A percentile compares a stretch with the other conserved stretches of the same genome.
Conservation (phyloP, 2,797 vertebrate genomes). For the Sebastes iracundus region DNA sequence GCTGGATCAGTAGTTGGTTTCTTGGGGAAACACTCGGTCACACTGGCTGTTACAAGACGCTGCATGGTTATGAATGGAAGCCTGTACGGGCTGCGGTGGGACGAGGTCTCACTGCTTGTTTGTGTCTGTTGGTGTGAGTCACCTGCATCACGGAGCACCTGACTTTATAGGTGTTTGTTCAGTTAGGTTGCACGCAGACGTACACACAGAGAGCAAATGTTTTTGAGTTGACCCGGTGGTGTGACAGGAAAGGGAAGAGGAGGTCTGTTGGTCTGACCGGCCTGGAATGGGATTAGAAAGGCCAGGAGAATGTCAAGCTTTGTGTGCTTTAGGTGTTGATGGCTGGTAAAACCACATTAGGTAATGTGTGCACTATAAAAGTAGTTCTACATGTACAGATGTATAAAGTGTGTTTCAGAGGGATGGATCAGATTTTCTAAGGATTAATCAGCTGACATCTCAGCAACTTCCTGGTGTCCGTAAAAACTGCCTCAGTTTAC, state of each 20-base stretch:
- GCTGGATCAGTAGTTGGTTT: conserved; percentile 11
- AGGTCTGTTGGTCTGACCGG: conserved; percentile 56
- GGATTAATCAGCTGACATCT: no score
- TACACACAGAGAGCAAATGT: conserved; percentile 16
- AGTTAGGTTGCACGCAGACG: conserved; percentile 5
- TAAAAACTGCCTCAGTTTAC: no score
- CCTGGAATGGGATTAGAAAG: conserved; percentile 69
- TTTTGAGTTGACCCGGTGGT: conserved; percentile 42
- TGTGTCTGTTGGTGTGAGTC: conserved; percentile 40
- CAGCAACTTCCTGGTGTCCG: no score
- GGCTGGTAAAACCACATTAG: conserved; percentile 14
- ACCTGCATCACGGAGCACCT: conserved; percentile 30
- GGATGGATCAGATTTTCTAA: no score
- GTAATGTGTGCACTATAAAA: not conserved
- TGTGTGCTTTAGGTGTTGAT: conserved; percentile 51
- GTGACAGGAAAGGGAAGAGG: conserved; percentile 74
- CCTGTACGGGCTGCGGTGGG: conserved; percentile 23
- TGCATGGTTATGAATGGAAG: conserved; percentile 52
- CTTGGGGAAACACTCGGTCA: conserved; percentile 52
- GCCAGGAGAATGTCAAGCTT: conserved; percentile 73
- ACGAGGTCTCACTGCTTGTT: conserved; percentile 8
- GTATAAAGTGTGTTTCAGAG: no score
- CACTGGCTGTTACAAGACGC: conserved; percentile 29
- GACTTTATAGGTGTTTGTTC: conserved; percentile 46
- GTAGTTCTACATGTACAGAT: not conserved